Evolutionary conservation across 2,888 invertebrate genomes (phyloP), one percentile per base, ranked within the genome.

Genomic region (Nudaria mundana): DNA sequence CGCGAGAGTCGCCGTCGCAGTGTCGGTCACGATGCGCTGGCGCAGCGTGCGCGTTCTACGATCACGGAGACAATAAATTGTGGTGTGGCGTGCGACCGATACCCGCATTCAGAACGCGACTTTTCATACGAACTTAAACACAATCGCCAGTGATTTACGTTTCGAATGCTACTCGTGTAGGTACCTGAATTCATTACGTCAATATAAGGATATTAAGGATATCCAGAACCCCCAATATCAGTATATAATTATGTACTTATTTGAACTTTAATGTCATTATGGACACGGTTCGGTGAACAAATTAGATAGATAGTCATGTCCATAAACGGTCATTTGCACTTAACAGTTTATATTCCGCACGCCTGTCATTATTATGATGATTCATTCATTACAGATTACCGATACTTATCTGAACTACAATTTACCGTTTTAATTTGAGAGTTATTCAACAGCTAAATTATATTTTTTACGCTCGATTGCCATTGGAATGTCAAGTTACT

Each of bases 11-110:
- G n/a, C n/a, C 48, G 49, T 40, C 29, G 40, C 41, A 25, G 44
- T 46, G 52, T 53, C 42, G 50, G 48, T 53, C 55, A 57, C 56
- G 56, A 42, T 52, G 59, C 42, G 46, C 59, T 62, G 58, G 55
- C 64, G 56, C 58, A 52, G 54, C 69, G 67, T 67, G 67, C 66
- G 66, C 72, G 60, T 70, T 66, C 57, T 60, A 59, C 53, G 63
- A 56, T 58, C 44, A 63, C 66, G 58, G 70, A 77, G 76, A 81
- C 80, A 76, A 81, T 81, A 81, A 81, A 81, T 77, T 76, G 77
- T 64, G 70, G 73, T 75, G 77, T 63, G 70, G 72, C 58, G 65
- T 67, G 66, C 62, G 62, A 66, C 63, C 63, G 66, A 74, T 71
- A 61, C 63, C 71, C 66, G 71, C 76, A 78, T 79, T 70, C 71